Conservation (phyloP, 2,797 vertebrate species). For the Argya squamiceps region DNA sequence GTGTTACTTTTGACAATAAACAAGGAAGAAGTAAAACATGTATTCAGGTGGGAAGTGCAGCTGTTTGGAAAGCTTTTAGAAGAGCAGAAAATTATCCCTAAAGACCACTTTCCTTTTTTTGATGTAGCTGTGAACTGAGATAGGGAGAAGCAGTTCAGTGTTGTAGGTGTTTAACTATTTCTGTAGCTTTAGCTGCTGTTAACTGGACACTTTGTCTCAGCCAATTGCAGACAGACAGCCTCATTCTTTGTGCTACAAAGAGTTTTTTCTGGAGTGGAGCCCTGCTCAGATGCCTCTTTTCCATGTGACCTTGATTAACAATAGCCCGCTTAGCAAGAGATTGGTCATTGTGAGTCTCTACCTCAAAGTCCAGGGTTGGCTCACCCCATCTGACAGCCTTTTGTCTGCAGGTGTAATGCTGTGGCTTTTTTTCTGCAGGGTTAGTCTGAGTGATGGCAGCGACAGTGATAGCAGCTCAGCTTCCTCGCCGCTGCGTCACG, state of each 20-base stretch:
- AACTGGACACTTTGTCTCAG: neutral
- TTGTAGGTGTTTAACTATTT: neutral
- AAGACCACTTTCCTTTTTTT: neutral
- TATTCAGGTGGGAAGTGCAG: neutral
- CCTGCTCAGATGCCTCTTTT: neutral
- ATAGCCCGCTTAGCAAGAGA: neutral
- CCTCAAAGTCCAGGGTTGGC: neutral
- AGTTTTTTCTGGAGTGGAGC: neutral
- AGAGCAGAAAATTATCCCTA: neutral
- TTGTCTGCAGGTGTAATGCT: neutral
- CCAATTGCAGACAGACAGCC: neutral
- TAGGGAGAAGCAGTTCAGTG: neutral
- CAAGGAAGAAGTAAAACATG: neutral
- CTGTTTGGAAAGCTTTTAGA: neutral
- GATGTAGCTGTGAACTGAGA: fast-evolving
- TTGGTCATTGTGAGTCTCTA: neutral
- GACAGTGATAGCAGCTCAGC: conserved; percentile 91
- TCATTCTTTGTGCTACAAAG: fast-evolving
- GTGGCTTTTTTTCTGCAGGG: conserved; percentile 72
- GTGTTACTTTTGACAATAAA: neutral
- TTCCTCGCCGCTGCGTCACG: conserved; percentile 81
- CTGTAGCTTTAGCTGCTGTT: neutral
- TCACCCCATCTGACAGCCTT: neutral
- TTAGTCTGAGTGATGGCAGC: conserved; percentile 93
- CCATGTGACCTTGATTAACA: neutral